Evolutionary conservation across 2,113 vertebrate genomes (phyloP).

Genomic region (Gallinago paraguaiae): DNA sequence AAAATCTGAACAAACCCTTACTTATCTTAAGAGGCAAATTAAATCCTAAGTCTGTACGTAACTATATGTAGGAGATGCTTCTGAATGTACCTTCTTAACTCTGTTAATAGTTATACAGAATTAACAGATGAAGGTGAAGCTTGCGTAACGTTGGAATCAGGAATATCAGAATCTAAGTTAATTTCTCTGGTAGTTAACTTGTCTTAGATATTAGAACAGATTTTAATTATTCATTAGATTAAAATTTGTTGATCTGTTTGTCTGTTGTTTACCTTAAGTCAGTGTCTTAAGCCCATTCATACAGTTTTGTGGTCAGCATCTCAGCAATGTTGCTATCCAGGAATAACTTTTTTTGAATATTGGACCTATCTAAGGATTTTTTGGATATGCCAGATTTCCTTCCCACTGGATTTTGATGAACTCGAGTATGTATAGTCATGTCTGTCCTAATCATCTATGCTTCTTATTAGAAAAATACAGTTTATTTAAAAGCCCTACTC

Average conservation of each 20-base stretch:
- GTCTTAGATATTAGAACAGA: not conserved
- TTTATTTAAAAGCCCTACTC: not conserved
- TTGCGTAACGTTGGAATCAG: not conserved
- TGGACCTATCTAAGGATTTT: not conserved
- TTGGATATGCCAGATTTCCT: not conserved
- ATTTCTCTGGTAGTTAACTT: not conserved
- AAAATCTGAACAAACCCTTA: not conserved
- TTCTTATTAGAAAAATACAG: not conserved
- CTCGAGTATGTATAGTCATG: rapidly evolving
- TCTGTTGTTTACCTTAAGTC: not conserved
- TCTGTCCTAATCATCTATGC: not conserved
- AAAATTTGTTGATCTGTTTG: not conserved
- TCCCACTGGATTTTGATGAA: not conserved
- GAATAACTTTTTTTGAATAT: not conserved
- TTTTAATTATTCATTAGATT: not conserved
- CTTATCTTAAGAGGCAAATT: not conserved
- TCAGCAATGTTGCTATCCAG: not conserved
- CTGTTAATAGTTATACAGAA: not conserved
- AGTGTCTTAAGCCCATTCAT: not conserved
- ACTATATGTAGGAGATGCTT: not conserved
- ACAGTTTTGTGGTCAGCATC: not conserved
- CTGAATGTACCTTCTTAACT: not conserved
- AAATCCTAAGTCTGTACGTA: not conserved
- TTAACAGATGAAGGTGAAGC: not conserved
- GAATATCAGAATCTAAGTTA: not conserved